Base-by-base conservation (phyloP, 2,888 invertebrate species). In the Strigamia maritima region DNA sequence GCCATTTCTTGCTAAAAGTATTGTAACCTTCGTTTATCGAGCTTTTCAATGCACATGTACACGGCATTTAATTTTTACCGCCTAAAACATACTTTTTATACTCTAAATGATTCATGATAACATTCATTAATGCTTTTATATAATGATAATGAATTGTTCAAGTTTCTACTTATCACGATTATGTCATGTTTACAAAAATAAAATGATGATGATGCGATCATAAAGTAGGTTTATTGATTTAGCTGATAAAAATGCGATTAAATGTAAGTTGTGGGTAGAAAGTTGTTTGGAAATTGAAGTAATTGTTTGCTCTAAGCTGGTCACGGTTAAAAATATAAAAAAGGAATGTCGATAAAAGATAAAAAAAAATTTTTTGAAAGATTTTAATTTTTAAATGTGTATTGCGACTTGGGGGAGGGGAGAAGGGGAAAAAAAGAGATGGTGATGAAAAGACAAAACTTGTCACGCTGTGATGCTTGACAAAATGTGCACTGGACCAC, bases 391-490 rank as follows among this genome's bases (percentile, higher is more conserved):
- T 44, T 44, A 44, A 44, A 44, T 44, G 16, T 44, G 44, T 44
- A 16, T 44, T 44, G 14, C 10, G n/a, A 44, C n/a, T 40, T 40
- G 40, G 28, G 7, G 26, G 8, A 70, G 0, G n/a, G 14, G 70
- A 12, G 26, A 12, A 26, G 12, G 4, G 24, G 28, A 10, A 70
- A n/a, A 26, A n/a, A 70, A 70, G 14, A 70, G 26, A 28, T 26
- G 12, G 70, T 70, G 70, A 70, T 70, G 70, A 70, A 70, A 70
- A 70, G 70, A 70, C 70, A 70, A 70, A 70, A 70, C 70, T 26
- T 70, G 70, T 70, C 26, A 70, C 70, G 70, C 70, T 70, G 70
- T 28, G 70, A 70, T 28, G 70, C 70, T 70, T n/a, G 70, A 70
- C 70, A 70, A 70, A 24, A 26, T 70, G 70, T 70, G 70, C 70